phyloP scores from a whole-genome alignment of 1,140 invertebrate species.

The Hyles vespertilio region DNA sequence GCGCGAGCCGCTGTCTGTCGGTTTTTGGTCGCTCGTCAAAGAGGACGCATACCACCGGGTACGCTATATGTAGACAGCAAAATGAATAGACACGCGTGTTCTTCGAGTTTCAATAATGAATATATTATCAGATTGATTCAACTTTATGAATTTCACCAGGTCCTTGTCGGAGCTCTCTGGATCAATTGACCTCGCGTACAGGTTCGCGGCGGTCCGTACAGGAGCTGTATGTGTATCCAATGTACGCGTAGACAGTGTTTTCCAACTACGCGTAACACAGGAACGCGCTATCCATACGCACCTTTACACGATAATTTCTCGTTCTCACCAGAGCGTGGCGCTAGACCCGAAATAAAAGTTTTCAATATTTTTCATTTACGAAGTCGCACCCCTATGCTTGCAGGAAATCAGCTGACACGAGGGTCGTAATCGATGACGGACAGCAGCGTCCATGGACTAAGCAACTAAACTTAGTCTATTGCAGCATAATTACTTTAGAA shows the following conservation, averaged over 20 bases:
- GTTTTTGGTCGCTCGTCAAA: not conserved
- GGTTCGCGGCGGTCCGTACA: constrained; percentile 14
- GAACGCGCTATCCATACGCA: constrained; percentile 11
- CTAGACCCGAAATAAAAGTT: no score
- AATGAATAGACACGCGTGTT: not conserved
- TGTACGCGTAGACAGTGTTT: not conserved
- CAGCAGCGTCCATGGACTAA: no score
- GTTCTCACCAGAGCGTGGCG: no score
- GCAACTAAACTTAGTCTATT: no score
- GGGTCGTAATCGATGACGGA: no score
- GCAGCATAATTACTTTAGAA: no score
- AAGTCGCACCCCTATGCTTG: no score
- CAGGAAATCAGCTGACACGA: no score
- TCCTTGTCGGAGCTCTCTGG: constrained; percentile 8
- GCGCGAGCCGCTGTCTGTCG: no score
- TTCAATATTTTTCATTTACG: no score
- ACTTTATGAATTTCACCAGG: constrained; percentile 1
- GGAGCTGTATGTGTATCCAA: constrained; percentile 10
- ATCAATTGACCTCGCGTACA: constrained; percentile 11
- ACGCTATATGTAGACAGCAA: not conserved
- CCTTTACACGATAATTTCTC: no score
- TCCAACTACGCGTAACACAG: constrained; percentile 10
- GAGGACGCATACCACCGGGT: not conserved
- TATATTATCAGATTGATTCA: not conserved
- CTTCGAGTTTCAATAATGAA: constrained; percentile 1